These are phyloP conservation scores for Cryptomyrus ogoouensis DNA, from an alignment of 2,113 vertebrate genomes.

Conservation along the genomic window DNA sequence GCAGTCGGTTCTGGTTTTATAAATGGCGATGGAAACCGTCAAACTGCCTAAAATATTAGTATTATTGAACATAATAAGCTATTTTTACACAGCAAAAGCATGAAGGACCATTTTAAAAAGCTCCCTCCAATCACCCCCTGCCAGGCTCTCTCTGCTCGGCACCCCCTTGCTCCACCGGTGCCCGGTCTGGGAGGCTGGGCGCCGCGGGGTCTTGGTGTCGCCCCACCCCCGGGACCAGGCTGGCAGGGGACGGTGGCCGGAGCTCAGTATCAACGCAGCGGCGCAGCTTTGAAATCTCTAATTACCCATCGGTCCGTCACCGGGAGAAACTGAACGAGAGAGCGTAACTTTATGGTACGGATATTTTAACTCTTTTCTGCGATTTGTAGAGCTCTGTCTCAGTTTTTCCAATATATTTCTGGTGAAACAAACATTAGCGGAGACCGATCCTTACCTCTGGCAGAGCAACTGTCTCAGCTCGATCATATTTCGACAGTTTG, in stretches of 20 bases:
- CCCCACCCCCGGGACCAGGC: background rate
- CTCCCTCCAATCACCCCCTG: background rate
- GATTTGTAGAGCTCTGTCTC: background rate
- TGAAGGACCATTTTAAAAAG: background rate
- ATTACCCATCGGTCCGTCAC: background rate
- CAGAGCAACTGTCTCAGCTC: background rate
- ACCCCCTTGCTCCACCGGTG: background rate
- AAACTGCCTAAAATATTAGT: background rate
- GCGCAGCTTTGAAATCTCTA: background rate
- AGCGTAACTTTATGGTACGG: background rate
- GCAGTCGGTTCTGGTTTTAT: background rate
- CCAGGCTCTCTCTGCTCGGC: background rate
- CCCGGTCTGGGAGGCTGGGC: background rate
- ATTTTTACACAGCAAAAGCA: background rate
- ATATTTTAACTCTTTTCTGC: background rate
- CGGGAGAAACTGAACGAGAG: background rate
- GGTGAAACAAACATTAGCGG: background rate
- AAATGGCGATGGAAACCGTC: background rate
- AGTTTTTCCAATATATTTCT: background rate
- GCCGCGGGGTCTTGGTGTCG: background rate
- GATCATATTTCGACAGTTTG: background rate
- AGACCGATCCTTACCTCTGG: background rate
- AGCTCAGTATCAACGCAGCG: background rate
- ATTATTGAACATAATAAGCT: background rate
- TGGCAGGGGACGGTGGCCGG: background rate